Evolutionary conservation across 2,113 vertebrate species (phyloP).

Genomic region (Cathartes aura): DNA sequence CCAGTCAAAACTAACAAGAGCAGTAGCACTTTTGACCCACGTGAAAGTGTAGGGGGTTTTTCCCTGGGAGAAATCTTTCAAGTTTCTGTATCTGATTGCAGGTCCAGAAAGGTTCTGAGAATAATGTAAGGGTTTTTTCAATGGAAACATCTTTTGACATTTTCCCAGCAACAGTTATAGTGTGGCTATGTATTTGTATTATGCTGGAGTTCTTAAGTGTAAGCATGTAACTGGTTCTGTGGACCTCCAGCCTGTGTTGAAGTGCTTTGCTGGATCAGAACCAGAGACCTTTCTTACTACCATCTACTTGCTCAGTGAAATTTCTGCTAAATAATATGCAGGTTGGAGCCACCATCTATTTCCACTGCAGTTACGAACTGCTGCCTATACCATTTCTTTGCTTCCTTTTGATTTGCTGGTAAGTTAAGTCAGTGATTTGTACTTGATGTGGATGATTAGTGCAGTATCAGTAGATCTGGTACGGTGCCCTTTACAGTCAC

Average conservation of each 20-base stretch:
- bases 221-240: not conserved
- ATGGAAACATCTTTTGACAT: not conserved
- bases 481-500: not conserved
- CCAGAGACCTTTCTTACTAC: not conserved
- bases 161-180: not conserved
- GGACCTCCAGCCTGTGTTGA: not conserved
- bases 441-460: not conserved
- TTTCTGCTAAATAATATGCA: not conserved
- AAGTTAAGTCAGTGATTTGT: not conserved
- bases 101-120: not conserved
- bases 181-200: not conserved
- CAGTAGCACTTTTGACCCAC: not conserved
- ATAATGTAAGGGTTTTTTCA: not conserved
- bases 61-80: not conserved
- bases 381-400: not conserved
- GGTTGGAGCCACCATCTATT: not conserved
- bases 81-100: not conserved
- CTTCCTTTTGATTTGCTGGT: not conserved
- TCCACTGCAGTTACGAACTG: not conserved
- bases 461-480: not conserved
- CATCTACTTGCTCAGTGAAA: not conserved
- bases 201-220: not conserved
- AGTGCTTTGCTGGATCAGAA: slow-evolving; percentile 22
- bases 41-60: accelerated
- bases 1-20: not conserved